Conservation (phyloP, 1,140 invertebrate genomes). For the Ips typographus region DNA sequence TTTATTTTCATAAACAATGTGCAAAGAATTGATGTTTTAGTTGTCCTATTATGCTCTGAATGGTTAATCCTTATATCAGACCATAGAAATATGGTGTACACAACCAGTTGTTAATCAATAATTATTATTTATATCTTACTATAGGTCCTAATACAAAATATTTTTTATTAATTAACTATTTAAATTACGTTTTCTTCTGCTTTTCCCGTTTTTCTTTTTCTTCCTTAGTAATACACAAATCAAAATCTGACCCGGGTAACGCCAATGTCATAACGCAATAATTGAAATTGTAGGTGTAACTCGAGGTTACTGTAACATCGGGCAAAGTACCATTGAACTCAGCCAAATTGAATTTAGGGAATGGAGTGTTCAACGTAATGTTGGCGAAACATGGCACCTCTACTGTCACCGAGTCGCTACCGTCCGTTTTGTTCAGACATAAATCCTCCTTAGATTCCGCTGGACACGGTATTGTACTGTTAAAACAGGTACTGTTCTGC, state of each 20-base stretch:
- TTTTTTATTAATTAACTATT: not conserved
- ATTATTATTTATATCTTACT: too few relatives aligned
- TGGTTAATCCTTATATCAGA: too few relatives aligned
- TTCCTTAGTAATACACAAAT: conserved; percentile 33
- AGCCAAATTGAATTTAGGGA: conserved; percentile 34
- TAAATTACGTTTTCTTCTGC: not conserved
- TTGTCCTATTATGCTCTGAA: too few relatives aligned
- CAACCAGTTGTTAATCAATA: too few relatives aligned
- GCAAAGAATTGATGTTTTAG: too few relatives aligned
- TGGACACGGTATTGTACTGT: conserved; percentile 29
- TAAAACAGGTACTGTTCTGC: conserved; percentile 26
- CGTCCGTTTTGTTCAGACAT: conserved; percentile 36
- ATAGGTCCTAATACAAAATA: too few relatives aligned
- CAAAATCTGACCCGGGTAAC: conserved; percentile 33
- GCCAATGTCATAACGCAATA: conserved; percentile 35
- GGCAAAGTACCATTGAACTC: conserved; percentile 36
- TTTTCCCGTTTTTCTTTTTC: conserved; percentile 27
- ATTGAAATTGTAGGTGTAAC: conserved; percentile 37
- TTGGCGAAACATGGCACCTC: conserved; percentile 37
- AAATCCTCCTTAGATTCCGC: conserved; percentile 19
- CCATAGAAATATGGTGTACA: too few relatives aligned
- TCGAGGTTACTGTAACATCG: conserved; percentile 18
- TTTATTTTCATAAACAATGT: conserved; percentile 4
- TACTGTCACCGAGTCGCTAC: conserved; percentile 1
- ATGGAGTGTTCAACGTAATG: conserved; percentile 35